Evolutionary conservation across 2,888 invertebrate genomes (phyloP), one percentile per base, ranked within the genome.

Genomic region (Dasysyrphus tricinctus): DNA sequence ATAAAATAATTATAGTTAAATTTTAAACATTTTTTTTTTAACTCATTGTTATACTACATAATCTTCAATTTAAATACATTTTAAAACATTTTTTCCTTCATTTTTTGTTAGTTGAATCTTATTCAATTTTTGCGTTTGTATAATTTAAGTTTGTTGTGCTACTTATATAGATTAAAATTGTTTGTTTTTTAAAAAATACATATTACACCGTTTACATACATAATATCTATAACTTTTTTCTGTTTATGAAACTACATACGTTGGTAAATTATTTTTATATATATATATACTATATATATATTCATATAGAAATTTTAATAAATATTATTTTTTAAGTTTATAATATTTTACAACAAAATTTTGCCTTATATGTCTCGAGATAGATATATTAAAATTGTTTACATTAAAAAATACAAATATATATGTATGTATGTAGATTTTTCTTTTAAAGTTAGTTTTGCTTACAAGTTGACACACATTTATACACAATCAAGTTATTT

Each of bases 101-200:
- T 44, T 37, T 56, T 69, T 49, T 70, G 39, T 85, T 72, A 81
- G 34, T 70, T 82, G 86, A 86, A 86, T 86, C 86, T 79, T 82
- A 86, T 86, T 86, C 86, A 85, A 39, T 59, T 70, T 16, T 49
- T 51, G 19, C 57, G 0, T 54, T 54, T n/a, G 8, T 77, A 42
- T 44, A 54, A 34, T 69, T 78, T 82, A 78, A 74, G 74, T 82
- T 86, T 44, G 85, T 85, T 85, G 86, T 86, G 86, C 86, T 82
- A 82, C 86, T 49, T 65, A 24, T 61, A 9, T 63, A n/a, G 37
- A 57, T 80, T 42, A 47, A 57, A 59, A 24, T 61, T 79, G 8
- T 44, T 54, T 69, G 3, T 61, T 79, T 42, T 16, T 61, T 61
- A 29, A 72, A 47, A 78, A 79, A 70, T 70, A 82, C 32, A 57